phyloP scores from a whole-genome alignment of 2,797 vertebrate species.

The Sternarchorhynchus goeldii region DNA sequence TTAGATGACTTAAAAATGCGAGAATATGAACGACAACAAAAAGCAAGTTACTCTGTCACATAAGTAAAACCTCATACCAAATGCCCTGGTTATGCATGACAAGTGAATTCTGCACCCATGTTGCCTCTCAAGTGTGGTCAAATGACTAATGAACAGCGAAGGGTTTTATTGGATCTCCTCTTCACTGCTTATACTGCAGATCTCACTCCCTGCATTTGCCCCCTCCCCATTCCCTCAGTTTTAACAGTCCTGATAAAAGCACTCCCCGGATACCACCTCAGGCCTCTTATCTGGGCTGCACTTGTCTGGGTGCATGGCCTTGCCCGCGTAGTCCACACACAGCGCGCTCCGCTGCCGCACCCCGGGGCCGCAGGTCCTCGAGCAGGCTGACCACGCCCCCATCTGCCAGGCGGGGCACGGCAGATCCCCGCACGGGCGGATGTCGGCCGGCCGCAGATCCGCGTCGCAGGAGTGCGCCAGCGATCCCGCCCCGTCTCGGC shows the following conservation, averaged over 20 bases:
- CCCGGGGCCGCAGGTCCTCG: conserved; percentile 81
- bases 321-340: conserved; percentile 81
- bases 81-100: conserved; percentile 47
- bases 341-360: conserved; percentile 75
- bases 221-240: conserved; percentile 38
- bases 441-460: conserved; percentile 84
- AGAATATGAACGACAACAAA: conserved; percentile 54
- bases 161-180: conserved; percentile 35
- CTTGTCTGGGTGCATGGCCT: conserved; percentile 74
- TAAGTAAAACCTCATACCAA: conserved; percentile 53
- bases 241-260: conserved; percentile 80
- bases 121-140: conserved; percentile 60
- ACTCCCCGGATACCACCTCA: conserved; percentile 63
- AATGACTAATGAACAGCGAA: conserved; percentile 45
- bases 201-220: conserved; percentile 5
- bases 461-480: conserved; percentile 77
- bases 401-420: conserved; percentile 89
- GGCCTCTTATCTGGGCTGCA: conserved; percentile 76
- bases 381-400: conserved; percentile 84
- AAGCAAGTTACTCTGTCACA: conserved; percentile 62
- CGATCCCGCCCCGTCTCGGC: conserved; percentile 79
- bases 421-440: conserved; percentile 84
- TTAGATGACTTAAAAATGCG: conserved; percentile 68
- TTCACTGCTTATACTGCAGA: conserved; percentile 32
- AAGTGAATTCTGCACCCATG: conserved; percentile 63